Evolutionary conservation across 2,888 invertebrate genomes (phyloP), one percentile per base, ranked within the genome.

Genomic region (Drosophila birchii): DNA sequence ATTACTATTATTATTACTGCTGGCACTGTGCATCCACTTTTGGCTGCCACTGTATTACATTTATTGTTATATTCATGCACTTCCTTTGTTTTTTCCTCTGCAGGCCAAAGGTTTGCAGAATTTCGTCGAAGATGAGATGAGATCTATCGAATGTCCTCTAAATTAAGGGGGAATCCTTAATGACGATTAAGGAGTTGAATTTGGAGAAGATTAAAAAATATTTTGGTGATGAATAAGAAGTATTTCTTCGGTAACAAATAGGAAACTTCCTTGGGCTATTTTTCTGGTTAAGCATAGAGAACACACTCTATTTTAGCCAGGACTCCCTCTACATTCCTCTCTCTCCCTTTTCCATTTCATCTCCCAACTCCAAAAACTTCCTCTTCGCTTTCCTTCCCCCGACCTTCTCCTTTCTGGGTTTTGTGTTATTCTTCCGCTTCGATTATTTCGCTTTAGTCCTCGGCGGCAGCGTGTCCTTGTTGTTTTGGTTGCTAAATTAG

Each of bases 1-100:
- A 53, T 59, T 53, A 34, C 55, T 39, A 56, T 70, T 70, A 38
- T 39, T 71, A 56, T 44, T 71, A 66, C 53, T 74, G 32, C 59
- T 72, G 54, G 60, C 72, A 47, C 44, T 72, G 69, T 44, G 59
- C 70, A 69, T 69, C 38, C 39, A 66, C 70, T 54, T 55, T 56
- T 12, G 23, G 43, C 59, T 67, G 63, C 34, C 58, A 78, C 74
- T 51, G 68, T 72, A 78, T 86, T 83, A 83, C 84, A 80, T 70
- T 80, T 84, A 86, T 72, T 78, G 81, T 88, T 76, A 88, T 86
- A 69, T 67, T 84, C 63, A 74, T 84, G 84, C 81, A 53, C 75
- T 74, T 57, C 73, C 71, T 41, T 34, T 64, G 32, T 54, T 20
- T 54, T 20, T 5, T 11, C 3, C 14, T 20, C 9, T 23, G 38